A percentile compares a stretch with the other conserved stretches of the same genome.
phyloP scores from a whole-genome alignment of 2,888 invertebrate species.

The Nomada fabriciana region DNA sequence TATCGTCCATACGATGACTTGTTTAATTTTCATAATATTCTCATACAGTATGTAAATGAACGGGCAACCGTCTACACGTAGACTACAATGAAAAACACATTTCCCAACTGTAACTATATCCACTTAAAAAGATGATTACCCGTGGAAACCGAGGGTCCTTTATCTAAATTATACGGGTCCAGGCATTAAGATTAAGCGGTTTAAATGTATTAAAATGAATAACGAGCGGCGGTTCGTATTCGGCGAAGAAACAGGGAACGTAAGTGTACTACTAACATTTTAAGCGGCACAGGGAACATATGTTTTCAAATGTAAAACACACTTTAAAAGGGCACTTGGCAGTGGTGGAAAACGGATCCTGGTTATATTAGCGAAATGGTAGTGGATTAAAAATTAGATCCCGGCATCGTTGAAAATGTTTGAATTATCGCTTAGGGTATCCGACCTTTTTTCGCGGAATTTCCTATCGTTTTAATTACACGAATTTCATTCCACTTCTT shows the following conservation, averaged over 20 bases:
- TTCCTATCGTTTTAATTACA: conserved; percentile 45
- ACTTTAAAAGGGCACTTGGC: conserved; percentile 14
- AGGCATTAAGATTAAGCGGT: neutral
- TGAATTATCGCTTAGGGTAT: conserved; percentile 29
- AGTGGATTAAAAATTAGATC: conserved; percentile 41
- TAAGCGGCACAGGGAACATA: conserved; percentile 19
- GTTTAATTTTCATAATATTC: too few species aligned
- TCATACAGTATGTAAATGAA: too few species aligned
- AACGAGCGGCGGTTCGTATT: conserved; percentile 13
- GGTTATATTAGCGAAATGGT: conserved; percentile 11
- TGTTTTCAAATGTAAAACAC: conserved; percentile 27
- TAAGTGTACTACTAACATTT: conserved; percentile 45
- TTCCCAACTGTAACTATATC: neutral
- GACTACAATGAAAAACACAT: neutral
- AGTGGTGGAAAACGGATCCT: neutral
- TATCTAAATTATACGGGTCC: conserved; percentile 3
- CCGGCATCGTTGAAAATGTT: conserved; percentile 21
- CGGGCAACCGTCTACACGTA: too few species aligned
- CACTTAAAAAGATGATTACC: neutral
- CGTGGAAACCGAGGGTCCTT: neutral
- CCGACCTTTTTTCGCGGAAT: neutral
- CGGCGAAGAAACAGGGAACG: neutral
- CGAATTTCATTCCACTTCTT: neutral
- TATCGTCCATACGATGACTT: too few species aligned
- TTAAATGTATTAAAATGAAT: conserved; percentile 11